Evolutionary conservation across 1,140 invertebrate species (phyloP).

Genomic region (Watersipora subatra): DNA sequence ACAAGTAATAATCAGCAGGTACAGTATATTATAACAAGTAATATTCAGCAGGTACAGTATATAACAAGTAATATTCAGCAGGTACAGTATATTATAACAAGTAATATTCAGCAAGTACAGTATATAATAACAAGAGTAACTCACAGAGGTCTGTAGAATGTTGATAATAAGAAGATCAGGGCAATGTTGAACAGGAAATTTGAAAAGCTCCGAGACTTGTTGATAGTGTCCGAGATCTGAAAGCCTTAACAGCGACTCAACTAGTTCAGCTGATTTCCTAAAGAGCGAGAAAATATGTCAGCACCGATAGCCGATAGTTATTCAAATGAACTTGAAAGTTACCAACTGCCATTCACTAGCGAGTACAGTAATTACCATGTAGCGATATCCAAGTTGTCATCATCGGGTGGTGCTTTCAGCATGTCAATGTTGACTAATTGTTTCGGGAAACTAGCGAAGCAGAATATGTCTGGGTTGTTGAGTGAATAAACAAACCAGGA

Average conservation of each 20-base stretch:
- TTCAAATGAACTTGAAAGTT: too few species aligned
- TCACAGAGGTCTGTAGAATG: neutral
- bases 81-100: too few species aligned
- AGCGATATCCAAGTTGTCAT: conserved; percentile 76
- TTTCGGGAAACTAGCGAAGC: conserved; percentile 73
- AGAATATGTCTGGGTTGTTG: conserved; percentile 75
- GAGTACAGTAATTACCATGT: too few species aligned
- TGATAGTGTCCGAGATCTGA: conserved; percentile 63
- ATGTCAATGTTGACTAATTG: conserved; percentile 70
- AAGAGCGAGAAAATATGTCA: conserved; percentile 8
- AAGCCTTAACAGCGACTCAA: conserved; percentile 71
- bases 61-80: too few species aligned
- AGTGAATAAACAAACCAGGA: conserved; percentile 72
- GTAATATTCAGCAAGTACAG: too few species aligned
- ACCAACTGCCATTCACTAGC: too few species aligned
- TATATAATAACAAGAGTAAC: too few species aligned
- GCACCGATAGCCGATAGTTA: too few species aligned
- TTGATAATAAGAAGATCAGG: conserved; percentile 80
- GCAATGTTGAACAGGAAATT: conserved; percentile 78
- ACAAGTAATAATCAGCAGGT: too few species aligned
- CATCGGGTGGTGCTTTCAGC: conserved; percentile 78
- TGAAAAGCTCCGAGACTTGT: conserved; percentile 76
- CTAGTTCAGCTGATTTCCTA: conserved; percentile 64
- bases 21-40: too few species aligned
- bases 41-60: too few species aligned